Conservation (phyloP, 2,888 invertebrate species). For the Mimachlamys varia region DNA sequence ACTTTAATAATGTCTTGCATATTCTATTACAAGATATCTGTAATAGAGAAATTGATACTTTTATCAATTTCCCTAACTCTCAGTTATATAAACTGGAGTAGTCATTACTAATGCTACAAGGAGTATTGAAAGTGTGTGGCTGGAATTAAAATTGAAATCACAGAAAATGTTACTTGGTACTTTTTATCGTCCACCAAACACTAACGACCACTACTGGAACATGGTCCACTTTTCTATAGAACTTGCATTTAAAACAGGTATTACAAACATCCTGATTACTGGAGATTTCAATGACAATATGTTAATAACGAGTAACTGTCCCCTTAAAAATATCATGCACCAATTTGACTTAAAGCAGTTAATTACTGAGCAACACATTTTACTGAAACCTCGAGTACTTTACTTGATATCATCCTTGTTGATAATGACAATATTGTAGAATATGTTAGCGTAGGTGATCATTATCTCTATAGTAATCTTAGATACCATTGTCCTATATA, state of each 20-base stretch:
- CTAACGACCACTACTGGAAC: neutral
- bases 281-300: constrained; percentile 43
- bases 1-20: no score
- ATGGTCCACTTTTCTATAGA: constrained; percentile 16
- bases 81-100: no score
- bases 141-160: no score
- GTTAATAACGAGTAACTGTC: neutral
- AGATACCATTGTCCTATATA: no score
- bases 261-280: constrained; percentile 34
- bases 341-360: constrained; percentile 36
- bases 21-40: no score
- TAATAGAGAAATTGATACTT: no score
- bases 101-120: no score
- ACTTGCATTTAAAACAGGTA: neutral
- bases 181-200: constrained; percentile 41
- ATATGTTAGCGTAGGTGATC: constrained; percentile 37
- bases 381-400: neutral
- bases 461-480: neutral
- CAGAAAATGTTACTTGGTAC: constrained; percentile 17
- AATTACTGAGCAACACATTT: constrained; percentile 42
- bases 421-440: neutral
- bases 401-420: constrained; percentile 38
- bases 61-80: no score
- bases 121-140: no score
- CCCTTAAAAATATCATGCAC: constrained; percentile 2